These are phyloP conservation scores for Trisateles emortualis DNA, from an alignment of 2,888 invertebrate genomes.

Conservation along the genomic window DNA sequence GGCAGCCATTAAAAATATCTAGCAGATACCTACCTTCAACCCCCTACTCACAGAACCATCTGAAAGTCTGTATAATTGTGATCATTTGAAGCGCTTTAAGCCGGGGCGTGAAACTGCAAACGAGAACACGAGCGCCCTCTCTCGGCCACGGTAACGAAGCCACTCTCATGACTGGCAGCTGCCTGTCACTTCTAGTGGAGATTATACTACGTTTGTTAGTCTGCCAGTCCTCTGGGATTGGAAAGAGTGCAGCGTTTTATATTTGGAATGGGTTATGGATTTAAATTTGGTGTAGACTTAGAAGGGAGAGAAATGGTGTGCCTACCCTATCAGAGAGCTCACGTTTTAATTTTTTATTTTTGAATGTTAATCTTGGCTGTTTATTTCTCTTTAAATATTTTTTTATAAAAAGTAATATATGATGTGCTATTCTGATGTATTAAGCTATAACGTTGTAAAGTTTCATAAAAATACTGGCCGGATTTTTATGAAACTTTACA, in stretches of 20 bases:
- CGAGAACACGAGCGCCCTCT: constrained; percentile 51
- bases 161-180: constrained; percentile 72
- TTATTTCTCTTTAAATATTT: too few relatives aligned
- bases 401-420: too few relatives aligned
- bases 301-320: neutral
- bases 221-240: constrained; percentile 31
- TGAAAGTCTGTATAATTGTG: constrained; percentile 56
- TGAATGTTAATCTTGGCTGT: too few relatives aligned
- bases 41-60: constrained; percentile 30
- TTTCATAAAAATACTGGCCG: too few relatives aligned
- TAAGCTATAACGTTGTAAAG: too few relatives aligned
- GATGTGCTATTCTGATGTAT: too few relatives aligned
- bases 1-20: constrained; percentile 8
- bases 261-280: constrained; percentile 18
- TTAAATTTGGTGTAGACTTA: neutral
- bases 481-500: too few relatives aligned
- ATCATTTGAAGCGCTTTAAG: constrained; percentile 43
- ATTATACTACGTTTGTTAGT: constrained; percentile 50
- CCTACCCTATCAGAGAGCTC: too few relatives aligned
- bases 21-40: constrained; percentile 11
- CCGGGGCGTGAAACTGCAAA: constrained; percentile 40
- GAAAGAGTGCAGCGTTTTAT: constrained; percentile 28
- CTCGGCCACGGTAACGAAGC: constrained; percentile 68
- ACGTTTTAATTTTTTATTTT: too few relatives aligned
- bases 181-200: constrained; percentile 61